Evolutionary conservation across 2,888 invertebrate genomes (phyloP), one percentile per base, ranked within the genome.

Genomic region (Malthinus flaveolus): DNA sequence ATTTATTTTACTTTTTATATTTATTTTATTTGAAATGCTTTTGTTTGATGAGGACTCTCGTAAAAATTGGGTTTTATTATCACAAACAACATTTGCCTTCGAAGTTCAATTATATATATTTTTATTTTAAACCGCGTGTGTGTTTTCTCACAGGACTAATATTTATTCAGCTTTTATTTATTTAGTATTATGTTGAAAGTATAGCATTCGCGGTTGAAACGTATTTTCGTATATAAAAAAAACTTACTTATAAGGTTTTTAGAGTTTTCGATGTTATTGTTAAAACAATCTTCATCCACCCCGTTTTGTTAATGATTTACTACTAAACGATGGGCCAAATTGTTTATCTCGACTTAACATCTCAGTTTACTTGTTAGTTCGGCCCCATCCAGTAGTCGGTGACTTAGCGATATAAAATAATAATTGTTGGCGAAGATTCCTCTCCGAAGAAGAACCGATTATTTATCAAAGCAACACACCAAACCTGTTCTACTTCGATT

Each of bases 1-100:
- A 62, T 64, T 64, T 65, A 65, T 65, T 65, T 65, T 61, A 59
- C 62, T 64, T 64, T 57, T 56, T 50, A 49, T 57, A 54, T 63
- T 60, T 61, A 63, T 61, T 62, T 63, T 57, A 61, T 52, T 61
- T 60, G 54, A 54, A 59, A 63, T 59, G 61, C 62, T 62, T 65
- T 65, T 65, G 62, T 65, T 65, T 62, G 62, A 63, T 62, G 74
- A 74, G 74, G 72, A 73, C 75, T 73, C 75, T 75, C 73, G 75
- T 75, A 77, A 78, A 78, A 78, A 77, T 77, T 76, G 75, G 72
- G 76, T 75, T 77, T 77, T 77, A 78, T 78, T 77, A 77, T 77
- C 73, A 76, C 75, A 75, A 77, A 76, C 75, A 78, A 77, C 75
- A 76, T 77, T 75, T 75, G 75, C 72, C 73, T 75, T 72, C 74